Conservation (phyloP, 1,140 invertebrate genomes). For the Oryzaephilus surinamensis region DNA sequence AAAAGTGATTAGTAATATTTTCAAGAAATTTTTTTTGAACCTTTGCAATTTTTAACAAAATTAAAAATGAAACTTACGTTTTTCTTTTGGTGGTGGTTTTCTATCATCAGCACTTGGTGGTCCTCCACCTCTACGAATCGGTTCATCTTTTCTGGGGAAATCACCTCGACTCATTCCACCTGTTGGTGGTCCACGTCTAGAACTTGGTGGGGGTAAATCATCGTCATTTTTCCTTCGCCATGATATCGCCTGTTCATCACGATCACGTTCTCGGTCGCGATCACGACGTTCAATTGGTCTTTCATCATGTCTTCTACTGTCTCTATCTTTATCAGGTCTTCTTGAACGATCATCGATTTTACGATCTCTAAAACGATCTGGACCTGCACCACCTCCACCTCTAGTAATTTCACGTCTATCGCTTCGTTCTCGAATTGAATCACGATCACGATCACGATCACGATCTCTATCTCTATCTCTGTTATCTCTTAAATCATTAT, state of each 20-base stretch:
- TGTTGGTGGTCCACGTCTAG: slow-evolving; percentile 4
- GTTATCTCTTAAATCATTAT: slow-evolving; percentile 5
- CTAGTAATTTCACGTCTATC: slow-evolving; percentile 6
- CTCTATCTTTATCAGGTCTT: slow-evolving; percentile 10
- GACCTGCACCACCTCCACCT: slow-evolving; percentile 8
- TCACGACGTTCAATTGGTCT: slow-evolving; percentile 5
- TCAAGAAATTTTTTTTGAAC: not conserved
- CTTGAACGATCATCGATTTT: slow-evolving; percentile 6
- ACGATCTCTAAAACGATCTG: slow-evolving; percentile 5
- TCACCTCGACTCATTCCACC: too few species aligned
- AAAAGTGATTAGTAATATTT: not conserved
- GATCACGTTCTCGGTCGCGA: slow-evolving; percentile 4
- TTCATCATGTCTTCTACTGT: slow-evolving; percentile 8
- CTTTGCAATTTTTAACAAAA: slow-evolving; percentile 1
- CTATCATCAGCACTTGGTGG: slow-evolving; percentile 10
- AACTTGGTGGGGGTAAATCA: slow-evolving; percentile 3
- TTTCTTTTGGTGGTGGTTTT: slow-evolving; percentile 19
- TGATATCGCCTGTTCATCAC: slow-evolving; percentile 6
- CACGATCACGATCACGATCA: slow-evolving; percentile 10
- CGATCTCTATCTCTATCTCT: slow-evolving; percentile 10
- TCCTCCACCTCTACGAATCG: slow-evolving; percentile 11
- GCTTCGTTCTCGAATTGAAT: slow-evolving; percentile 6
- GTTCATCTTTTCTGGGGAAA: too few species aligned
- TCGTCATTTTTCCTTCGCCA: slow-evolving; percentile 8
- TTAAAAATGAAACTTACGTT: slow-evolving; percentile 17